A percentile compares a stretch with the other conserved stretches of the same genome.
Evolutionary conservation across 2,797 vertebrate species (phyloP).

Genomic region (Oophaga sylvatica): DNA sequence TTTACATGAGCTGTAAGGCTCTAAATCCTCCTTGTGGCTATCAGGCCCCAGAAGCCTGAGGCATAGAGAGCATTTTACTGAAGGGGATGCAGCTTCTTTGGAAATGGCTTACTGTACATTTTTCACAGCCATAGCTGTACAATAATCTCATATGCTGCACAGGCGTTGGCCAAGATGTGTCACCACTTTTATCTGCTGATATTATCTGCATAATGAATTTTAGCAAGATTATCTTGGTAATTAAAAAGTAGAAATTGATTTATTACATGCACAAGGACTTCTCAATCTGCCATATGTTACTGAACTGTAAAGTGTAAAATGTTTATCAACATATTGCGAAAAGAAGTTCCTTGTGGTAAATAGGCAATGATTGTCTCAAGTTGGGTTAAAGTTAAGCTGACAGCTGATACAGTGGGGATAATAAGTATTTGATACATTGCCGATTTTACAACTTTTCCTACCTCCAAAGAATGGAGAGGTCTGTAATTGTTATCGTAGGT

Average conservation of each 20-base stretch:
- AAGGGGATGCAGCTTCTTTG: background rate
- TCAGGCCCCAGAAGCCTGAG: too few species aligned
- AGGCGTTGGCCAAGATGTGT: constrained; percentile 1
- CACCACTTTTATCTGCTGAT: background rate
- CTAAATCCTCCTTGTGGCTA: too few species aligned
- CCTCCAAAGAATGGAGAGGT: too few species aligned
- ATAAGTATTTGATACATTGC: too few species aligned
- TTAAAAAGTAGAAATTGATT: background rate
- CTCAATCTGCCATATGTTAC: background rate
- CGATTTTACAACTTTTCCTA: too few species aligned
- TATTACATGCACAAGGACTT: background rate
- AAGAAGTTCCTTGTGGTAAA: background rate
- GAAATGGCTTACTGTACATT: background rate
- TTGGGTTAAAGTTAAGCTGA: too few species aligned
- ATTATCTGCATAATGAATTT: background rate
- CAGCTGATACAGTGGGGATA: too few species aligned
- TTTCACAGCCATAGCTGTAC: background rate
- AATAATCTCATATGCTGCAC: background rate
- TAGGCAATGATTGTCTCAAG: too few species aligned
- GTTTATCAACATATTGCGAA: background rate
- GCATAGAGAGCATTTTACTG: too few species aligned
- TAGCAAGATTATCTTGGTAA: background rate
- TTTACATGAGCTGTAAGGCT: too few species aligned
- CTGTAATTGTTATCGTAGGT: too few species aligned
- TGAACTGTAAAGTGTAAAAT: background rate